Base-by-base conservation (phyloP, 1,140 invertebrate species). In the Rhopalosiphum padi region DNA sequence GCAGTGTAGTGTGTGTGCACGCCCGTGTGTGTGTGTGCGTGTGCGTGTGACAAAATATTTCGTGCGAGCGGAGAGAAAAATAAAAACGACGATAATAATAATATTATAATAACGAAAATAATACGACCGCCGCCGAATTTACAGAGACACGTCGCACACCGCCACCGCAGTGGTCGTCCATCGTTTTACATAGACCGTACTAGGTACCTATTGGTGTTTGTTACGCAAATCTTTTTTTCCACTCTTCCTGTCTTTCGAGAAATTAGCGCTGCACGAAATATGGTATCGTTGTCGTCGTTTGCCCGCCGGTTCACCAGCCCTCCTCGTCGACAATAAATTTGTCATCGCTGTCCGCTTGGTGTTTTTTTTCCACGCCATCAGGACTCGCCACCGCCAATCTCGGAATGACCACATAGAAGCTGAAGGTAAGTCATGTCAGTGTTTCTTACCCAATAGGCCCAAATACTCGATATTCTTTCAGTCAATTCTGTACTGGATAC, bases 1-100 rank as follows among this genome's bases (percentile, higher is more conserved):
- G 82, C 41, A 86, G 91, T 86, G 82, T 86, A 68, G 77, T 86
- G 82, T 93, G 91, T 85, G 90, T 92, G 77, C 43, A 77, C 90
- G 90, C 90, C 68, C 90, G 90, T 60, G 51, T 90, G 55, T 91
- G 89, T 68, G 41, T 82, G 82, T 53, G 23, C 7, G 88, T 60
- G 53, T 90, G 23, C 37, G 37, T 90, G 53, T 68, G 88, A 53
- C 88, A 37, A 55, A 77, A 77, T 77, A 55, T 89, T 89, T 89
- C 35, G 88, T 41, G 48, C 35, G 35, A 37, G 35, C 11, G 22
- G 35, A 55, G 51, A 55, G n/a, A 37, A 55, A 89, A 55, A 55
- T 25, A 55, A 89, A 89, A 53, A 15, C 21, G 30, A 89, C 35
- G 15, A 37, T 55, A 55, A 46, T 86, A 86, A n/a, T 46, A 30